A percentile compares a stretch with the other conserved stretches of the same genome.
Conservation (phyloP, 2,797 vertebrate species). For the Bufotes viridis region DNA sequence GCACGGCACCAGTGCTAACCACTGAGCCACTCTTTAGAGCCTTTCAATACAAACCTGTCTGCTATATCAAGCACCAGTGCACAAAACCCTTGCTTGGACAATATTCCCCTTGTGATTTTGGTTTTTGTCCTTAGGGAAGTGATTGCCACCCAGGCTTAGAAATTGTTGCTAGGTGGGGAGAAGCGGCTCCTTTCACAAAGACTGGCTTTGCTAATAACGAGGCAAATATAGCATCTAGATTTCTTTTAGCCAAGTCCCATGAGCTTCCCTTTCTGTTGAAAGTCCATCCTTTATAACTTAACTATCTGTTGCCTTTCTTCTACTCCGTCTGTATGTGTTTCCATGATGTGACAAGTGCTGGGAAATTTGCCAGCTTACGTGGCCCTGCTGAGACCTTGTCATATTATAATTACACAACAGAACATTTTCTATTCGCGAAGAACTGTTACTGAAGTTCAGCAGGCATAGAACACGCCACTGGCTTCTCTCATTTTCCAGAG, state of each 20-base stretch:
- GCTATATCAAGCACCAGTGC: neutral
- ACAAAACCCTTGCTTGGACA: constrained; percentile 52
- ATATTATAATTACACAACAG: constrained; percentile 75
- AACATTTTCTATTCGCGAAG: constrained; percentile 68
- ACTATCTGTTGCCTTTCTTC: constrained; percentile 66
- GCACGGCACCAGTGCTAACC: no score
- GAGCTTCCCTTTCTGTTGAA: constrained; percentile 41
- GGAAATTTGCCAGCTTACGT: constrained; percentile 73
- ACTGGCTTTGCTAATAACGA: constrained; percentile 26
- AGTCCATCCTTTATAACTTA: constrained; percentile 68
- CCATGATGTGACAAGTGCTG: constrained; percentile 77
- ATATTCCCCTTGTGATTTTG: constrained; percentile 62
- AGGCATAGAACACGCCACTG: constrained; percentile 57
- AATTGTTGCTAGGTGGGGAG: constrained; percentile 68
- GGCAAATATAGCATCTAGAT: constrained; percentile 9
- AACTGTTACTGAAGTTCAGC: constrained; percentile 67
- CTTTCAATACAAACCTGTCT: no score
- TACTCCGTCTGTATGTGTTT: constrained; percentile 64
- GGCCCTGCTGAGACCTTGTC: constrained; percentile 71
- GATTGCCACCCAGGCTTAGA: constrained; percentile 60
- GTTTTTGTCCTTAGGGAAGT: constrained; percentile 41
- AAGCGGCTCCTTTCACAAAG: constrained; percentile 28
- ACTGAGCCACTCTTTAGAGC: no score
- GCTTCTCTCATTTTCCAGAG: constrained; percentile 57
- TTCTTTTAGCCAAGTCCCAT: neutral